Base-by-base conservation (phyloP, 2,888 invertebrate genomes). In the Ptychoptera albimana region DNA sequence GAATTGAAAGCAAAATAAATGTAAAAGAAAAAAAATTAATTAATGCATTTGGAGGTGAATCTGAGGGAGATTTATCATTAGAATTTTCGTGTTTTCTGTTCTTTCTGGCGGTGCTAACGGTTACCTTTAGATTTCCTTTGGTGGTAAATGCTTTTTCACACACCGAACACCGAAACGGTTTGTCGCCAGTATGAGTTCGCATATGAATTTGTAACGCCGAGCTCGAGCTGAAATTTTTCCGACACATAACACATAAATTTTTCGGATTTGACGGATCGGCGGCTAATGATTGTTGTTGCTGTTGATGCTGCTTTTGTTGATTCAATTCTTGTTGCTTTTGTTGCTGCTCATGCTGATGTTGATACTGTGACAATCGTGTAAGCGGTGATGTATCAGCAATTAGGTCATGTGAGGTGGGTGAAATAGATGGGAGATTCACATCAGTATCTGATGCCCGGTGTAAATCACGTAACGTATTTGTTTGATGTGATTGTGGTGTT, bases 131-230 rank as follows among this genome's bases (percentile, higher is more conserved):
- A 68, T 94, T 94, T 56, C 94, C 94, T 73, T 94, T 94, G 60
- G 94, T 94, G 55, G 94, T 94, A 72, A 94, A 94, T 53, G 93
- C 93, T 71, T 91, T 88, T 68, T 87, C 86, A 68, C 91, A 91
- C 59, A 91, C 85, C 56, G 83, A 83, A 70, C 94, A 94, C 63
- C 91, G 83, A 74, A 93, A 94, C 43, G 94, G 94, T 63, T 93
- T 92, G 72, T 96, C 96, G 15, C 96, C 96, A 31, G 97, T 97
- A 69, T 97, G 97, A 14, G 96, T 97, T 59, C 97, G 77, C 87
- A 94, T 94, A 71, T 97, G 97, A 62, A 98, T 98, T 72, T 96
- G 94, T 56, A 98, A 77, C 53, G 97, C 96, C 56, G 94, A 94
- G 57, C 91, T 92, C 55, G 93, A 93, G 50, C 93, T 92, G 75